Conservation (phyloP, 2,888 invertebrate genomes). For the Drosophila stalkeri region DNA sequence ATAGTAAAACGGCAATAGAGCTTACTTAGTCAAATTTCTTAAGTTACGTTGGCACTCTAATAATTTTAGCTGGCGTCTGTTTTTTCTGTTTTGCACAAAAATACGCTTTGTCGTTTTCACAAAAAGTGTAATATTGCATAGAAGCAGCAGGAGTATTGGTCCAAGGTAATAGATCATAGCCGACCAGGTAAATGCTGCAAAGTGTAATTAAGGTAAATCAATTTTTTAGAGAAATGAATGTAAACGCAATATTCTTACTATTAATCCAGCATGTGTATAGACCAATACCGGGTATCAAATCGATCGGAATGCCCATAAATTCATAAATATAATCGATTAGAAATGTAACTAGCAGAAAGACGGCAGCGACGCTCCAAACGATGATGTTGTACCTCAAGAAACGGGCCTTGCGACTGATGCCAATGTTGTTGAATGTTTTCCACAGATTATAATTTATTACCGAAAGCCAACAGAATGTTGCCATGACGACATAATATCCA, state of each 20-base stretch:
- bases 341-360: constrained; percentile 54
- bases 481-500: constrained; percentile 89
- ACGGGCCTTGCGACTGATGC: constrained; percentile 3
- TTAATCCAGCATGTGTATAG: constrained; percentile 86
- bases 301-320: neutral
- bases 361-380: constrained; percentile 76
- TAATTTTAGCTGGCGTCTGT: constrained; percentile 58
- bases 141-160: constrained; percentile 72
- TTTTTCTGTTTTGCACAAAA: constrained; percentile 66
- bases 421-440: constrained; percentile 85
- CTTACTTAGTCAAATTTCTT: constrained; percentile 43
- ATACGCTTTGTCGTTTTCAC: constrained; percentile 71
- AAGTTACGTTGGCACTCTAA: constrained; percentile 15
- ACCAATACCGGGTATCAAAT: constrained; percentile 86
- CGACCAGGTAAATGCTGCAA: constrained; percentile 56
- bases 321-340: constrained; percentile 70
- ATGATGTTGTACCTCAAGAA: constrained; percentile 75
- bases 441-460: constrained; percentile 94
- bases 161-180: constrained; percentile 76
- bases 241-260: constrained; percentile 86
- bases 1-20: too few relatives aligned
- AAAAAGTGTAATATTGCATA: constrained; percentile 74
- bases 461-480: constrained; percentile 93
- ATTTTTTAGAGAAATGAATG: neutral
- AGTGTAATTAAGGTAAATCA: neutral